Evolutionary conservation across 2,797 vertebrate genomes (phyloP), one percentile per base, ranked within the genome.

Genomic region (Toxotes lorentzi): DNA sequence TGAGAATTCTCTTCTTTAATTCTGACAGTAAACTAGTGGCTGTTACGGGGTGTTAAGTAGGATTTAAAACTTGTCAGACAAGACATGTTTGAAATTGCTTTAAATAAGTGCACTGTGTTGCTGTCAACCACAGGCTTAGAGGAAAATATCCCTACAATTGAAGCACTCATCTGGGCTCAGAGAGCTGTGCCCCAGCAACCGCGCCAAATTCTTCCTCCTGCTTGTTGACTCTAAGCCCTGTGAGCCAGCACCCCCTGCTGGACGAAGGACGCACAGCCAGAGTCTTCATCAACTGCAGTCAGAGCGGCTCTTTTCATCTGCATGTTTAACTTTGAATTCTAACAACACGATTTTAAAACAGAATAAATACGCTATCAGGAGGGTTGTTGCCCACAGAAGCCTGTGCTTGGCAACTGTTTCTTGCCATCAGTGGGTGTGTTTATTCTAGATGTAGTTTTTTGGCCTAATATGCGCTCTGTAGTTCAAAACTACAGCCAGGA

Each of bases 21-120:
- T 95, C 95, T 95, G 95, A 96, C 95, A 96, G 95, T 95, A 96
- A 96, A 96, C 95, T 95, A 89, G 80, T 94, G 89, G 95, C 95
- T 96, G 95, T 96, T 96, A 96, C 89, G 94, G 94, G 95, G 95
- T 95, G 95, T 96, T 96, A 96, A 96, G 95, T 94, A 95, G 95
- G 95, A 96, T 96, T 96, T 96, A 96, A 95, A 96, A 96, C 95
- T 96, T 96, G 95, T 96, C 95, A 96, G 94, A 96, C 95, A 96
- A 95, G 95, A 95, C 95, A 95, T 96, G 95, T 96, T 96, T 96
- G 95, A 96, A 96, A 96, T 96, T 96, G 95, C 95, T 96, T 96
- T 95, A 96, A 96, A 96, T 95, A 95, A 96, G 95, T 95, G 95
- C 94, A 96, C 94, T 96, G 95, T 96, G 95, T 94, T 95, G 95